Conservation (phyloP, 1,140 invertebrate species). For the Muscidifurax raptorellus region DNA sequence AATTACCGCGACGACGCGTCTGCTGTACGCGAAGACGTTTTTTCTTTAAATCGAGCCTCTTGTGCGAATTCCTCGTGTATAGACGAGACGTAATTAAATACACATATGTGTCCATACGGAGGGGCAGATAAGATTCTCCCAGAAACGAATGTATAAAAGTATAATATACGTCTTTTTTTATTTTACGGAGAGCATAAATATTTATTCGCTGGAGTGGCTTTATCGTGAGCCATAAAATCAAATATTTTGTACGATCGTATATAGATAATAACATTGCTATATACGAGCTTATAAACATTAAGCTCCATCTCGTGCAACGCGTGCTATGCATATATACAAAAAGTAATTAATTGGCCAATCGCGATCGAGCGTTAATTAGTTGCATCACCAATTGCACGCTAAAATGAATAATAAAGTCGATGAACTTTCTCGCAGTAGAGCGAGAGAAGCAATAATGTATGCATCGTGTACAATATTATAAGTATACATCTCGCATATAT, state of each 20-base stretch:
- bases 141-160: neutral
- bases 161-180: neutral
- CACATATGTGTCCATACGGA: neutral
- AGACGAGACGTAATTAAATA: conserved; percentile 1
- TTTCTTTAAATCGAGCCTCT: neutral
- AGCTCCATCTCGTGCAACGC: no score
- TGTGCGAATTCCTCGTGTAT: neutral
- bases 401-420: conserved; percentile 24
- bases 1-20: no score
- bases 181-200: neutral
- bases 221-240: no score
- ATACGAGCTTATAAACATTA: no score
- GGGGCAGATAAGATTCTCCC: neutral
- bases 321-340: no score
- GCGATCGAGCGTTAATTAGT: conserved; percentile 16
- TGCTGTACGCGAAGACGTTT: no score
- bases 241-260: no score
- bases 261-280: no score
- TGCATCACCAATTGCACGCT: neutral
- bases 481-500: neutral
- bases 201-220: neutral
- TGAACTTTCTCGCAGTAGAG: conserved; percentile 8
- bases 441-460: neutral
- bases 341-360: neutral
- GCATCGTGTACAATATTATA: no score